A percentile compares a stretch with the other conserved stretches of the same genome.
Evolutionary conservation across 1,140 invertebrate species (phyloP).

Genomic region (Brachionus koreanus): DNA sequence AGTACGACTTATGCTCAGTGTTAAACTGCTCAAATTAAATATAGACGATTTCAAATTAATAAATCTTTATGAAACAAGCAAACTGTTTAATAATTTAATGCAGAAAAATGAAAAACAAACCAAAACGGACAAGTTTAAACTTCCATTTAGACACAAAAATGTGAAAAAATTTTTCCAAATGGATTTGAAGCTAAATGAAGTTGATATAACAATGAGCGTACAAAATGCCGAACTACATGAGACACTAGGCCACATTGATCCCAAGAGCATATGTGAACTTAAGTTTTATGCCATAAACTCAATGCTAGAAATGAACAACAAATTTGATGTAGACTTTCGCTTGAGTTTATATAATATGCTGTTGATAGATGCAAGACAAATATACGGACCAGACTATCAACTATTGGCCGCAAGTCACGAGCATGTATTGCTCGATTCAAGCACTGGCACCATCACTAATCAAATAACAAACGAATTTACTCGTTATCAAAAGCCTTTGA

Average conservation of each 20-base stretch:
- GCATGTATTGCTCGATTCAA: constrained; percentile 70
- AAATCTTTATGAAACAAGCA: neutral
- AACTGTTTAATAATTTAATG: neutral
- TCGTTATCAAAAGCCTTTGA: neutral
- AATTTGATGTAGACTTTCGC: neutral
- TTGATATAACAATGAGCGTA: constrained; percentile 16
- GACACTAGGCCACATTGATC: neutral
- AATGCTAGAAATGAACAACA: neutral
- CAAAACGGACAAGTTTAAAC: constrained; percentile 2
- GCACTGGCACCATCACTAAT: constrained; percentile 8
- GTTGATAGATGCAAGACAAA: constrained; percentile 86
- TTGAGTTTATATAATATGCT: constrained; percentile 85
- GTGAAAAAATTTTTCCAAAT: constrained; percentile 17
- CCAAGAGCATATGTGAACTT: constrained; percentile 13
- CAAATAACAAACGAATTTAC: neutral
- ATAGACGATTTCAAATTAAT: constrained; percentile 26
- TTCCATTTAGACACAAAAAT: neutral
- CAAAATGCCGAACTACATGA: neutral
- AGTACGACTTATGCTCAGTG: neutral
- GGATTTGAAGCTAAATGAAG: constrained; percentile 16
- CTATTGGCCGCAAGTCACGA: constrained; percentile 86
- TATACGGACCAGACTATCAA: constrained; percentile 89
- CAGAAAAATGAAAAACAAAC: neutral
- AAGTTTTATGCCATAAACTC: constrained; percentile 11
- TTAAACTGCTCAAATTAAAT: constrained; percentile 8